phyloP scores from a whole-genome alignment of 1,140 invertebrate genomes.

The Pachyrhynchus sulphureomaculatus region DNA sequence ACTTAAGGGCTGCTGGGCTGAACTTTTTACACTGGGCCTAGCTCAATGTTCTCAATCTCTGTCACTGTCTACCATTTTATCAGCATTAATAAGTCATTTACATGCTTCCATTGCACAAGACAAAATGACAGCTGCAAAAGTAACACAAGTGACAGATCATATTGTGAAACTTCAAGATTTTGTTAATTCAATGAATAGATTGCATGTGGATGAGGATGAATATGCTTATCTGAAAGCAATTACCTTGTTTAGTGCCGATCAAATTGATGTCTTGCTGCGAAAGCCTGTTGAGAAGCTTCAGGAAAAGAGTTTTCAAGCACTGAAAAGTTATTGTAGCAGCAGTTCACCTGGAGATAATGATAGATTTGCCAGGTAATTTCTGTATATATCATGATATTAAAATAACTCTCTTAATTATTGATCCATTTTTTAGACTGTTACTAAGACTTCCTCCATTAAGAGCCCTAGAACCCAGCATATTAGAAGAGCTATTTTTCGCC shows the following conservation, averaged over 20 bases:
- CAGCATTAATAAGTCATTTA: conserved; percentile 73
- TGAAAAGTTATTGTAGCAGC: conserved; percentile 60
- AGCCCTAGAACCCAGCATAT: conserved; percentile 72
- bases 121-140: conserved; percentile 69
- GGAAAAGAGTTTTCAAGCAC: conserved; percentile 71
- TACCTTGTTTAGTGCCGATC: conserved; percentile 73
- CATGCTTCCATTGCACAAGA: conserved; percentile 69
- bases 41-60: conserved; percentile 83
- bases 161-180: conserved; percentile 83
- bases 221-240: conserved; percentile 90
- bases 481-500: conserved; percentile 93
- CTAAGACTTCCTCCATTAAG: conserved; percentile 76
- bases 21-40: conserved; percentile 88
- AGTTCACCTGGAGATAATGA: conserved; percentile 57
- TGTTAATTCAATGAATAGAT: conserved; percentile 70
- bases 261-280: conserved; percentile 43
- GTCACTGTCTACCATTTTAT: conserved; percentile 78
- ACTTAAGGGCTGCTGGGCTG: conserved; percentile 87
- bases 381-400: too few relatives aligned
- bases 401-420: too few relatives aligned
- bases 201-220: conserved; percentile 80
- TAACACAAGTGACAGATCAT: conserved; percentile 78
- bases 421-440: conserved; percentile 53
- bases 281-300: conserved; percentile 65
- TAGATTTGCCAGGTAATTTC: conserved; percentile 61